Evolutionary conservation across 1,140 invertebrate genomes (phyloP).

Genomic region (Sitobion miscanthi): DNA sequence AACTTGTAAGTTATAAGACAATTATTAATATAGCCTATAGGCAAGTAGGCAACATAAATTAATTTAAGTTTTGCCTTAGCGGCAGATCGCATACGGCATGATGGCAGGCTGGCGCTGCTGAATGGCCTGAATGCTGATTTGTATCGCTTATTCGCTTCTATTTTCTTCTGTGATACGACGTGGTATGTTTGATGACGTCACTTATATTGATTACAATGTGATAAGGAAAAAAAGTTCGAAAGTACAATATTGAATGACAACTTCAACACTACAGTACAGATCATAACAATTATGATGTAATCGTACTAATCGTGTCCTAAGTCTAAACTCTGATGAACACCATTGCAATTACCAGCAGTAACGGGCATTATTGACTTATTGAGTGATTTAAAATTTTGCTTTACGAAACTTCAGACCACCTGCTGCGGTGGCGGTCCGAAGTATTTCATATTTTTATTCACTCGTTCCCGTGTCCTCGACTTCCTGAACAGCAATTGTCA

Average conservation of each 20-base stretch:
- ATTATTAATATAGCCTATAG: too few relatives aligned
- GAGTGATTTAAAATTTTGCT: background rate
- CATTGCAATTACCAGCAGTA: background rate
- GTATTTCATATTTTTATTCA: background rate
- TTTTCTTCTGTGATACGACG: background rate
- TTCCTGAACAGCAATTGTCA: background rate
- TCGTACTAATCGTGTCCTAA: background rate
- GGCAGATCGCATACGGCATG: too few relatives aligned
- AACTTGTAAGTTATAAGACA: too few relatives aligned
- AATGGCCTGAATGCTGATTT: too few relatives aligned
- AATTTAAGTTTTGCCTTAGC: too few relatives aligned
- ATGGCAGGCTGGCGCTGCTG: too few relatives aligned
- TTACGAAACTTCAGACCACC: background rate
- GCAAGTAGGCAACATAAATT: too few relatives aligned
- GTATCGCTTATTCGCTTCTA: too few relatives aligned
- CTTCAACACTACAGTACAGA: background rate
- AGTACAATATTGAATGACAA: slow-evolving; percentile 2
- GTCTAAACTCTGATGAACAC: background rate
- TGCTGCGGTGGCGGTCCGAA: background rate
- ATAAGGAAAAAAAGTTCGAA: background rate
- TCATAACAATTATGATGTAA: background rate
- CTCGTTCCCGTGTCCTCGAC: background rate
- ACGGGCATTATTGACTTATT: background rate
- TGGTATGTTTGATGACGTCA: background rate
- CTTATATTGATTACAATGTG: background rate